Conservation (phyloP, 2,797 vertebrate genomes). For the Lepus oiostolus region DNA sequence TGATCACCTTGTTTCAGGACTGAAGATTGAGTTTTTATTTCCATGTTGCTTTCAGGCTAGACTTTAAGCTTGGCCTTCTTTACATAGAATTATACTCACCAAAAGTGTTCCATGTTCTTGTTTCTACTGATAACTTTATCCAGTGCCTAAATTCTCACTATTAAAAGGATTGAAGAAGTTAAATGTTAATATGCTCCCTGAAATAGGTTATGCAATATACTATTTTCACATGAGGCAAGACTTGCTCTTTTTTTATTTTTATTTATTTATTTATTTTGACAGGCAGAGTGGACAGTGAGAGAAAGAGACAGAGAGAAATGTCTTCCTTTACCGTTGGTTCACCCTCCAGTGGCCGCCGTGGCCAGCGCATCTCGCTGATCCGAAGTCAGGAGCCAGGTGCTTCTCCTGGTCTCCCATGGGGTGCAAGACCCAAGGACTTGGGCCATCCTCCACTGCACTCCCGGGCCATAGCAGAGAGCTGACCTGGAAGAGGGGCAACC, state of each 20-base stretch:
- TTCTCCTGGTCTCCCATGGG: no score
- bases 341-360: no score
- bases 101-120: fast-evolving
- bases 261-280: no score
- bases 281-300: no score
- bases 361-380: no score
- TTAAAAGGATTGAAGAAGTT: neutral
- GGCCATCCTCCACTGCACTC: no score
- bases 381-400: no score
- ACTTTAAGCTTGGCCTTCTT: neutral
- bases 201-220: neutral
- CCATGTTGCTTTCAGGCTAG: neutral
- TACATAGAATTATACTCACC: neutral
- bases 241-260: neutral
- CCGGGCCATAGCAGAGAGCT: no score
- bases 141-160: neutral
- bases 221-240: neutral
- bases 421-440: no score
- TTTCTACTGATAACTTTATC: neutral
- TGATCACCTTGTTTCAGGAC: neutral
- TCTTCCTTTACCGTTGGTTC: no score
- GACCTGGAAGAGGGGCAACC: no score
- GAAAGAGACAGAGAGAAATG: no score
- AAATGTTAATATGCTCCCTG: neutral
- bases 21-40: neutral